phyloP scores from a whole-genome alignment of 92 coral and sea anemone genomes.

The Epizoanthus ramosus region DNA sequence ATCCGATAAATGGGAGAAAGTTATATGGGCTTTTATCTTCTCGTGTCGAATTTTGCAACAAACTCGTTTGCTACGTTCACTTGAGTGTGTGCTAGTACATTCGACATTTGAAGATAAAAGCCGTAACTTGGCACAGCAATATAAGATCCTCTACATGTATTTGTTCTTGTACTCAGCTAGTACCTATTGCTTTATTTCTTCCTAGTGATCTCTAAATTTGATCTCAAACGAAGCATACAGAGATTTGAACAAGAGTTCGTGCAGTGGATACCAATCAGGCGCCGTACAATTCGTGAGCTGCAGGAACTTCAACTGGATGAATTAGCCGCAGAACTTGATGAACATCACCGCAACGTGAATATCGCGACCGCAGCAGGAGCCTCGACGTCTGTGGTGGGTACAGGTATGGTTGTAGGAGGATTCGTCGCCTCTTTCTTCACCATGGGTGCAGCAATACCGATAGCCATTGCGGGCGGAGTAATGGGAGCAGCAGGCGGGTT shows the following conservation, averaged over 20 bases:
- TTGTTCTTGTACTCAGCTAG: too few relatives aligned
- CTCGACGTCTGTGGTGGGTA: constrained; percentile 61
- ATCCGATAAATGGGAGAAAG: too few relatives aligned
- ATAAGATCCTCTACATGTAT: too few relatives aligned
- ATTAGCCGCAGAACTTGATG: constrained; percentile 49
- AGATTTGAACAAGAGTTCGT: constrained; percentile 47
- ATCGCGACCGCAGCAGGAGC: constrained; percentile 70
- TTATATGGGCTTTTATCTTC: too few relatives aligned
- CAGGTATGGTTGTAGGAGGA: constrained; percentile 69
- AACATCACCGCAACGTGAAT: constrained; percentile 62
- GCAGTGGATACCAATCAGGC: constrained; percentile 59
- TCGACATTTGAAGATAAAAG: too few relatives aligned
- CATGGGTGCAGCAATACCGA: constrained; percentile 65
- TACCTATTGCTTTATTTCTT: neutral
- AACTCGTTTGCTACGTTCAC: too few relatives aligned
- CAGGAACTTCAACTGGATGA: constrained; percentile 56
- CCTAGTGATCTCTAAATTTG: constrained; percentile 45
- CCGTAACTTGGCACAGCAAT: too few relatives aligned
- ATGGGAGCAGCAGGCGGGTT: constrained; percentile 70
- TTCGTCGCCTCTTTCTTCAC: constrained; percentile 67
- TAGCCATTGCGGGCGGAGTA: constrained; percentile 60
- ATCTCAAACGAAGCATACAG: constrained; percentile 30
- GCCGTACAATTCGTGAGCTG: constrained; percentile 59
- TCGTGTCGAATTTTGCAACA: too few relatives aligned
- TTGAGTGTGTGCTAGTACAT: too few relatives aligned